A percentile compares a stretch with the other conserved stretches of the same genome.
These are phyloP conservation scores for Drosophila elegans DNA, from an alignment of 1,140 invertebrate species.

Conservation along the genomic window DNA sequence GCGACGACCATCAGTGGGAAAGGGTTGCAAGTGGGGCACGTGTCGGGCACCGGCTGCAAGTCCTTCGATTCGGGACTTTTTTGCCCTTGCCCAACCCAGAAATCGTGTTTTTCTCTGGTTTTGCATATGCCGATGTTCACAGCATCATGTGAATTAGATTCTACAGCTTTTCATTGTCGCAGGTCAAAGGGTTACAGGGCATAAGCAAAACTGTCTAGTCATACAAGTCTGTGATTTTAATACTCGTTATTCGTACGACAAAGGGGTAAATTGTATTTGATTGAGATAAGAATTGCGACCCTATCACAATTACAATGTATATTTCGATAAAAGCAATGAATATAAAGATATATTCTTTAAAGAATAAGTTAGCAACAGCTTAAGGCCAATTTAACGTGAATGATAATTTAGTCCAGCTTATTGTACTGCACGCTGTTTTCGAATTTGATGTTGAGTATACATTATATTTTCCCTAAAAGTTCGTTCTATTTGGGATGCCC, in stretches of 20 bases:
- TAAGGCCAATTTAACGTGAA: no score
- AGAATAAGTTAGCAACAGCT: no score
- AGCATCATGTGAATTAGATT: slow-evolving; percentile 51
- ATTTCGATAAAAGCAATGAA: no score
- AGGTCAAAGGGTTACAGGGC: slow-evolving; percentile 45
- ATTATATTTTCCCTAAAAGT: slow-evolving; percentile 2
- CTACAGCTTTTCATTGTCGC: slow-evolving; percentile 35
- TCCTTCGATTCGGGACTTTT: slow-evolving; percentile 22
- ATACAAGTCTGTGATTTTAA: slow-evolving; percentile 10
- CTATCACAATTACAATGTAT: no score
- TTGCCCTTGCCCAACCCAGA: slow-evolving; percentile 5
- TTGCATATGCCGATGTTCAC: slow-evolving; percentile 73
- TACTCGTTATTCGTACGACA: background rate
- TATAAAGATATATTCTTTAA: no score
- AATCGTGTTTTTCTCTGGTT: slow-evolving; percentile 25
- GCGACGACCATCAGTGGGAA: slow-evolving; percentile 41
- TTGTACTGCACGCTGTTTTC: background rate
- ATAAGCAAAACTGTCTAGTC: slow-evolving; percentile 24
- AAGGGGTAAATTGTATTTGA: background rate
- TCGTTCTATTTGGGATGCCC: slow-evolving; percentile 6
- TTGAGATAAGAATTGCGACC: no score
- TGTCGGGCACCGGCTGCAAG: slow-evolving; percentile 44
- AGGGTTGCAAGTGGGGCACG: slow-evolving; percentile 72
- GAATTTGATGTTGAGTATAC: no score
- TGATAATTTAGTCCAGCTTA: no score